Conservation (phyloP, 2,113 vertebrate genomes). For the Trichechus manatus region DNA sequence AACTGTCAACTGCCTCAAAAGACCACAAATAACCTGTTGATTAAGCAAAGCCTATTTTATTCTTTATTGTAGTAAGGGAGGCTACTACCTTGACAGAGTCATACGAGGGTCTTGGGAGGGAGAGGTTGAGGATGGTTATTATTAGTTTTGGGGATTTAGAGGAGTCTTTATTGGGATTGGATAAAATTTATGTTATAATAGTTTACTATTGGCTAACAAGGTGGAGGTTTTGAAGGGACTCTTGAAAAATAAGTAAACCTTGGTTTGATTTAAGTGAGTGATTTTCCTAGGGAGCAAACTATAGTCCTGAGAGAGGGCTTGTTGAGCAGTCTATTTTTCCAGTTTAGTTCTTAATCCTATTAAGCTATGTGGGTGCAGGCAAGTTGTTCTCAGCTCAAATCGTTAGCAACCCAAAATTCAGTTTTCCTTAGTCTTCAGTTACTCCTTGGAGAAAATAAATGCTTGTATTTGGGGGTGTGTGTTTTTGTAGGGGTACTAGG, state of each 20-base stretch:
- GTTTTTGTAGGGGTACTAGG: neutral
- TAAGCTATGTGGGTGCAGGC: neutral
- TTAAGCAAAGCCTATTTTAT: neutral
- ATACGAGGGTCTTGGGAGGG: neutral
- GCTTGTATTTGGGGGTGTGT: neutral
- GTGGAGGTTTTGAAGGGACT: neutral
- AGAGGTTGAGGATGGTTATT: neutral
- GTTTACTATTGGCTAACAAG: neutral
- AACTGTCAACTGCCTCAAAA: neutral
- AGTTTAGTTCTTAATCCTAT: neutral
- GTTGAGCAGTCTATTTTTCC: neutral
- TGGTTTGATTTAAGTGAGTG: neutral
- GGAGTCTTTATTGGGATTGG: neutral
- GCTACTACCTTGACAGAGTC: neutral
- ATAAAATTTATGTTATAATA: neutral
- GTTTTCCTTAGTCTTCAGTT: neutral
- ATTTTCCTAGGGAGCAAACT: neutral
- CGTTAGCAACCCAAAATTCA: neutral
- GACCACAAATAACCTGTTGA: neutral
- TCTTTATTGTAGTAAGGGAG: neutral
- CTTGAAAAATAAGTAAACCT: neutral
- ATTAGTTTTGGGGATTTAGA: neutral
- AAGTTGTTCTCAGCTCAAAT: neutral
- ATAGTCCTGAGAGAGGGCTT: neutral
- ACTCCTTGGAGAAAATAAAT: neutral